Base-by-base conservation (phyloP, 2,113 vertebrate species). In the Trinectes maculatus region DNA sequence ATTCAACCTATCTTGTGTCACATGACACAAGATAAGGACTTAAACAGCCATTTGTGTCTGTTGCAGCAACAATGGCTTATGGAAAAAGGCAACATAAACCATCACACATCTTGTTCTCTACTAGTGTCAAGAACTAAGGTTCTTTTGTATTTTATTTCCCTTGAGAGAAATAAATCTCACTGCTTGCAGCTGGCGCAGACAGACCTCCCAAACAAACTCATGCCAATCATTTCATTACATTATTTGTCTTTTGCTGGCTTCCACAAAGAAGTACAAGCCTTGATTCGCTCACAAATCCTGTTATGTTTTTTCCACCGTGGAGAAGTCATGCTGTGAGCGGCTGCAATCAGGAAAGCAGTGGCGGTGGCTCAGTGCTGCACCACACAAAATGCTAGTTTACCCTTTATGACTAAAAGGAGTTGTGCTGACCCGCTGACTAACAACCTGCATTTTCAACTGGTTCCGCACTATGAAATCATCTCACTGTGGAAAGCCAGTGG, bases 171-270 rank as follows among this genome's bases (percentile, higher is more conserved):
- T 22, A 12, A 44, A 44, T 44, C 11, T 22, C 21, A 44, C 10
- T 8, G 12, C 1, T 48, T 0, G 24, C 46, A 15, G 2, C 24
- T 67, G 37, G 9, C 54, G 39, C 40, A 59, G 39, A 22, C 24
- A 24, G 49, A 37, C 43, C 56, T 55, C 62, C 53, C 28, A 49
- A 26, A 28, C 13, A 11, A 48, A 15, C 36, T 37, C n/a, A 19
- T 54, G 31, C 46, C 59, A 77, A 53, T 77, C 31, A 71, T 53
- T 25, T 46, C 53, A 65, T 77, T 59, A 42, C 64, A 53, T 65
- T 53, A 70, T 40, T 58, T 52, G 15, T 47, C 21, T 47, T 46
- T 40, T 59, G 39, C 47, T 24, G 39, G 52, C 31, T 40, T 33
- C 33, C 37, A 42, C 40, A 59, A 40, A 59, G n/a, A 36, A 53